phyloP scores from a whole-genome alignment of 2,113 vertebrate genomes.

The Platysternon megacephalum region DNA sequence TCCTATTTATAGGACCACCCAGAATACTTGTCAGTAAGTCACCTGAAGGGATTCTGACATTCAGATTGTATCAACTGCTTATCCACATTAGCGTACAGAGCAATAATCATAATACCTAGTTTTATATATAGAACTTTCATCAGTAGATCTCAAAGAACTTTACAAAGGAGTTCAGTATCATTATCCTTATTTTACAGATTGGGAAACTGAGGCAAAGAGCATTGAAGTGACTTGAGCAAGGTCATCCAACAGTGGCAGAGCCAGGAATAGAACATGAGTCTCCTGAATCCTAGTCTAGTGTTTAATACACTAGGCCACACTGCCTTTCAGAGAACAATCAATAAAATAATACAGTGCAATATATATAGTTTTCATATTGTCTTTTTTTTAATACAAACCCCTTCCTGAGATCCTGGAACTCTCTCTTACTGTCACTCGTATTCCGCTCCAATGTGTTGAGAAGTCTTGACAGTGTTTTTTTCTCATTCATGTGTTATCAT shows the following conservation, averaged over 20 bases:
- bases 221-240: conserved; percentile 16
- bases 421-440: conserved; percentile 2
- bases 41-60: neutral
- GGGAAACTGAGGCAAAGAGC: neutral
- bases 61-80: neutral
- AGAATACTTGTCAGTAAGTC: neutral
- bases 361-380: neutral
- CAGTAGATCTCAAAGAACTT: conserved; percentile 39
- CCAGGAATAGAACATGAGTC: neutral
- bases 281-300: neutral
- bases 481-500: conserved; percentile 68
- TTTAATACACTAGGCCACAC: neutral
- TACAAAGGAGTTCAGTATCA: neutral
- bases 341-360: neutral
- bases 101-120: neutral
- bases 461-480: conserved; percentile 61
- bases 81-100: neutral
- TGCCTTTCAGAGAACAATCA: neutral
- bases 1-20: neutral
- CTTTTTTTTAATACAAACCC: neutral
- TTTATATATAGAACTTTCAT: neutral
- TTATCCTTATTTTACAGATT: conserved; percentile 53
- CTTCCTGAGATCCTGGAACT: conserved; percentile 38
- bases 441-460: conserved; percentile 27
- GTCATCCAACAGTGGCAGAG: neutral